Evolutionary conservation across 2,797 vertebrate species (phyloP), one percentile per base, ranked within the genome.

Genomic region (Chrysocyon brachyurus): DNA sequence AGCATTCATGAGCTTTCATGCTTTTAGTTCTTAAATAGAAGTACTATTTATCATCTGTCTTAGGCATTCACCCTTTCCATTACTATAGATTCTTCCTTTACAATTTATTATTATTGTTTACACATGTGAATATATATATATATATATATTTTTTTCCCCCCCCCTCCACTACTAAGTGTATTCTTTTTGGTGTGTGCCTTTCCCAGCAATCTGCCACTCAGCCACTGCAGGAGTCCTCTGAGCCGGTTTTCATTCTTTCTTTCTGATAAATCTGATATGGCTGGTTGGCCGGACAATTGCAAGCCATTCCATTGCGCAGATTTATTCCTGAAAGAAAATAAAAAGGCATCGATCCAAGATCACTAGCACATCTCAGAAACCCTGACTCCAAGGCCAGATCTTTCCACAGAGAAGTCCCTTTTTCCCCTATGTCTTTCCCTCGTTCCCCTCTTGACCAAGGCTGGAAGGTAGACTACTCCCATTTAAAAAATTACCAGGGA

Each of bases 271-370:
- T 98, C 40, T 36, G 97, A 97, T 92, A 46, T 83, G 97, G 97
- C 97, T 98, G 90, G 91, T 96, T 97, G 97, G 92, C 82, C 94
- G 96, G 98, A 96, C 61, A 89, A 90, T 98, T 72, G 4, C 94
- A 94, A 98, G 97, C 77, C 56, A 78, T 97, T 98, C 93, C 91
- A 92, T 97, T 96, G 96, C 95, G 97, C 98, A 98, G 98, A 98
- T 98, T 98, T 98, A 98, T 97, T 97, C 94, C 97, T 92, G 86
- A 70, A 96, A 97, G 98, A 98, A 98, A 98, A 98, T 98, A 98
- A 98, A 98, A 98, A 97, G 59, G 88, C 98, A 91, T 98, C 6
- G 79, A 98, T 98, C 98, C 95, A 92, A 97, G 87, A 96, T 97
- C 28, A 33, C 95, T 97, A 12, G 57, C 92, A 92, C 91, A 94